Base-by-base conservation (phyloP, 2,888 invertebrate genomes). In the Eugnorisma glareosa region DNA sequence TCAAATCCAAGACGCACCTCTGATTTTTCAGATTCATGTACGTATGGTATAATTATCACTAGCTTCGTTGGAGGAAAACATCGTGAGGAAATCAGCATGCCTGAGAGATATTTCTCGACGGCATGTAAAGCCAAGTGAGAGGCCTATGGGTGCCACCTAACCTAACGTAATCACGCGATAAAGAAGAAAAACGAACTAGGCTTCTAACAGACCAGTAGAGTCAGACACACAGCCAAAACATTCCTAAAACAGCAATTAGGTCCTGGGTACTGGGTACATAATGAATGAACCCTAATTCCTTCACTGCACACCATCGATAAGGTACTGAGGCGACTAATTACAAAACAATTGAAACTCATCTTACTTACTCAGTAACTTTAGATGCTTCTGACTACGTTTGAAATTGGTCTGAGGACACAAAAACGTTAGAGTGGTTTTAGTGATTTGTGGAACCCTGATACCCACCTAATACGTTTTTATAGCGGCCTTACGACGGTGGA, bases 271-370 rank as follows among this genome's bases (percentile, higher is more conserved):
- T 63, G 7, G n/a, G n/a, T n/a, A 63, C 63, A 13, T 7, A 63
- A 63, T 13, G 37, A 37, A 63, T 51, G 51, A 51, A 48, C 31
- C 31, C 59, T 31, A 31, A 31, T 59, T 59, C 18, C 8, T 48
- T 68, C 48, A 6, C 8, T 35, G 35, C 24, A 37, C 21, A 35
- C 35, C 31, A 61, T 35, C 35, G 11, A 45, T 10, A 3, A 67
- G 7, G 67, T 48, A 35, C 21, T 21, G 21, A 37, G 35, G 68
- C 37, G 54, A 37, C 21, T 68, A 37, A 68, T 68, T 68, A 68
- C 21, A 68, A 68, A 51, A 51, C n/a, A 68, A 68, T 51, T 51
- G 54, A n/a, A 68, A 67, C 4, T n/a, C 18, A 21, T 31, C 31
- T 21, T 57, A 31, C 7, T 4, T 21, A 59, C 8, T 10, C 31